Conservation (phyloP, 2,113 vertebrate genomes). For the Planiliza haematocheilus region DNA sequence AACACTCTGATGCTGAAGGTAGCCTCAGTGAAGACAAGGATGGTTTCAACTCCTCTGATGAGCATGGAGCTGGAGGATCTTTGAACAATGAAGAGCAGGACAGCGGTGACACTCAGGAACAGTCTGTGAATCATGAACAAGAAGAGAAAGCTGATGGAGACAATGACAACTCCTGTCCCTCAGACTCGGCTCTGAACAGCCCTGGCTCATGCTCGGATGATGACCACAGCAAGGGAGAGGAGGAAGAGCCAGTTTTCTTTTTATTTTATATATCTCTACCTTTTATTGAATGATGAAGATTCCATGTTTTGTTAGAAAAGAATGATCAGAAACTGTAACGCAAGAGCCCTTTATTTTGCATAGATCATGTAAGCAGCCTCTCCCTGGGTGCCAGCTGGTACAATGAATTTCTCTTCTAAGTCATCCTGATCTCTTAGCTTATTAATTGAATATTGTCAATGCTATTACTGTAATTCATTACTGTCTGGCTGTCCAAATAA, state of each 20-base stretch:
- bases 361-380: conserved; percentile 68
- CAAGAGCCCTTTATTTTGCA: conserved; percentile 84
- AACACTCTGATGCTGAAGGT: conserved; percentile 45
- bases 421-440: conserved; percentile 72
- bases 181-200: conserved; percentile 46
- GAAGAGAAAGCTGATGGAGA: conserved; percentile 25
- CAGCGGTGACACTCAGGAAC: conserved; percentile 49
- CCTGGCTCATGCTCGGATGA: conserved; percentile 36
- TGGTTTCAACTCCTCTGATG: conserved; percentile 29
- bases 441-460: conserved; percentile 79
- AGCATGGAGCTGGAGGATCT: conserved; percentile 11
- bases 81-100: conserved; percentile 36
- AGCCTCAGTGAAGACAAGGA: conserved; percentile 42
- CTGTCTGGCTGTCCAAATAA: too few species aligned
- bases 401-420: conserved; percentile 80
- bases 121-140: conserved; percentile 19
- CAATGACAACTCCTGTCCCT: conserved; percentile 15
- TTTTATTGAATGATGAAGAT: conserved; percentile 78
- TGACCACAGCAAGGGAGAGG: conserved; percentile 7
- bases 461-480: too few species aligned
- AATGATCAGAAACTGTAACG: conserved; percentile 82
- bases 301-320: conserved; percentile 83
- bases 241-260: conserved; percentile 23
- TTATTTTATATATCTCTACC: conserved; percentile 88
- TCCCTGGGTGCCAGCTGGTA: conserved; percentile 74